Evolutionary conservation across 2,113 vertebrate genomes (phyloP).

Genomic region (Dromas ardeola): DNA sequence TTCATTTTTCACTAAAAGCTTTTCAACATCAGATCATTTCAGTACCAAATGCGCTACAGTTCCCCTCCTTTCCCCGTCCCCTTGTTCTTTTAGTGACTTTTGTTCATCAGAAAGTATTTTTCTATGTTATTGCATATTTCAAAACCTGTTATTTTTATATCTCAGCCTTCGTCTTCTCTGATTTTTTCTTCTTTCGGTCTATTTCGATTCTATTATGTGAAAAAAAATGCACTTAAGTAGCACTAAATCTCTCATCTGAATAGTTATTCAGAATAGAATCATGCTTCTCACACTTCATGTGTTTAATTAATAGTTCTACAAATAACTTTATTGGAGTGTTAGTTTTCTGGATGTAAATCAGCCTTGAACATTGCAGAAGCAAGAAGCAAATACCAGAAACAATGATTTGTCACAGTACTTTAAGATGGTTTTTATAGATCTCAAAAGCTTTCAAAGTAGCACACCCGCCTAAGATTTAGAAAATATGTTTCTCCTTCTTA

Average conservation of each 20-base stretch:
- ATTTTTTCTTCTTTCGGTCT: neutral
- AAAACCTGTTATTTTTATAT: neutral
- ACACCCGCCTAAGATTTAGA: neutral
- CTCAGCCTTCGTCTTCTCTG: neutral
- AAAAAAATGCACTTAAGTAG: neutral
- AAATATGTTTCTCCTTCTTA: neutral
- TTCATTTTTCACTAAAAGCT: constrained; percentile 35
- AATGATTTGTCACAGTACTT: neutral
- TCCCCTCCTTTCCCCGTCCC: neutral
- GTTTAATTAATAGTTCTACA: neutral
- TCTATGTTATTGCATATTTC: neutral
- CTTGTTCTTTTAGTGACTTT: neutral
- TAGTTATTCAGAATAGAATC: neutral
- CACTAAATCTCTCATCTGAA: neutral
- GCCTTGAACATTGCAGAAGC: neutral
- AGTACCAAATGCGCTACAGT: neutral
- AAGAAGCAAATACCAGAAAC: neutral
- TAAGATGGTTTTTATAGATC: neutral
- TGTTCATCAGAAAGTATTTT: neutral
- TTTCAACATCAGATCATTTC: neutral
- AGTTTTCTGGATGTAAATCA: neutral
- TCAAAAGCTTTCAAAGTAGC: neutral
- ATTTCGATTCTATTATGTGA: neutral
- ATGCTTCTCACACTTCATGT: neutral
- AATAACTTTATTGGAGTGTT: neutral